Base-by-base conservation (phyloP, 2,888 invertebrate genomes). In the Macrophya alboannulata region DNA sequence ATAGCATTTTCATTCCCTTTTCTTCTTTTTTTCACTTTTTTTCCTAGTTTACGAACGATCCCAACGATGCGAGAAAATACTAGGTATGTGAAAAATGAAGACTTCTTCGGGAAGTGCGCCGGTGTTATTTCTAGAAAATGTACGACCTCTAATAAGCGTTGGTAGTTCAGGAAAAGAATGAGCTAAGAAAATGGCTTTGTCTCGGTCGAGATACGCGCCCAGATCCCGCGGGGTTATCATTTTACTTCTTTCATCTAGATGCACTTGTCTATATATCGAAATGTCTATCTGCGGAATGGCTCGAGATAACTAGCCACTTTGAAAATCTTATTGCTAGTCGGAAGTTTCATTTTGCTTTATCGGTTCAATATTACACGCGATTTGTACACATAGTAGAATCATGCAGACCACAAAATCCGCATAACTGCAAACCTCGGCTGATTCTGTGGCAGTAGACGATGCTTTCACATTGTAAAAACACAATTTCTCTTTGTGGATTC, bases 91-190 rank as follows among this genome's bases (percentile, higher is more conserved):
- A 81, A 81, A 81, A 81, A 81, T 81, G 81, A 62, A 81, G 81
- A 40, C 37, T 59, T 62, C 59, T 31, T 59, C 81, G 62, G 43
- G 62, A 62, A 81, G 59, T 43, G 81, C 81, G 40, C 31, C 59
- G 62, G 51, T 81, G 81, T 81, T 81, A 81, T 59, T 62, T 40
- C 62, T 81, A 62, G 40, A 17, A 62, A 81, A 81, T 81, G 21
- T 62, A 81, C 59, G 81, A 81, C 40, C 81, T 81, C 81, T 81
- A 81, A 81, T 81, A 81, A 81, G 81, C 59, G 81, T 40, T 81
- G 31, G 81, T 62, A 25, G 81, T 45, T 81, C 40, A 40, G 81
- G 12, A 62, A 62, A 81, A 81, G 40, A 43, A 81, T 62, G 59
- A 81, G 62, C 40, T 25, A 31, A 62, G 59, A 62, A 81, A 81